phyloP scores from a whole-genome alignment of 2,797 vertebrate genomes.

The Ptychadena robeensis region DNA sequence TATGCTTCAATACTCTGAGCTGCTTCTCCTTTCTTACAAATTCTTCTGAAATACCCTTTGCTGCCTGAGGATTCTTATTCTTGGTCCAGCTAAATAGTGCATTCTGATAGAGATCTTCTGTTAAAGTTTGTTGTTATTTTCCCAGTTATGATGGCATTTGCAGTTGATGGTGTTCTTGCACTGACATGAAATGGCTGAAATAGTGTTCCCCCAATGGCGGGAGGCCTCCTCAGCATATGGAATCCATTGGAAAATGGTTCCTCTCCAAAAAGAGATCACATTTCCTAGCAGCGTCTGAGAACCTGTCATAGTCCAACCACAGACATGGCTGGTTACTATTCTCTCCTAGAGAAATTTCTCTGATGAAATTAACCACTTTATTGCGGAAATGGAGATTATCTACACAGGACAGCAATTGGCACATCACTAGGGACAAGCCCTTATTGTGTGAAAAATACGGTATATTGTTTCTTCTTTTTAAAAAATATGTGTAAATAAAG shows the following conservation, averaged over 20 bases:
- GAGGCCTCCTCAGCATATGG: slow-evolving; percentile 5
- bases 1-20: too few species aligned
- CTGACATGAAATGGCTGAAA: not conserved
- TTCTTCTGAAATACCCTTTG: too few species aligned
- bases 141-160: too few species aligned
- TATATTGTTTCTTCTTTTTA: too few species aligned
- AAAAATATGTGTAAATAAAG: too few species aligned
- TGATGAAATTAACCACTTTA: not conserved
- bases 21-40: too few species aligned
- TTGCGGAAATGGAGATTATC: not conserved
- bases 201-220: not conserved
- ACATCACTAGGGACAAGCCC: too few species aligned
- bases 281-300: not conserved
- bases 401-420: not conserved
- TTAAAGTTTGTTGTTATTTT: too few species aligned
- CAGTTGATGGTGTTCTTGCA: not conserved
- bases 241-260: slow-evolving; percentile 12
- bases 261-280: not conserved
- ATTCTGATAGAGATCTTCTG: too few species aligned
- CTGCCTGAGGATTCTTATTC: too few species aligned
- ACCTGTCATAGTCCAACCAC: not conserved
- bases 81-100: too few species aligned
- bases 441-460: too few species aligned
- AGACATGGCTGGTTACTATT: not conserved
- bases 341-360: not conserved